Evolutionary conservation across 2,888 invertebrate genomes (phyloP).

Genomic region (Eupithecia pulchellata): DNA sequence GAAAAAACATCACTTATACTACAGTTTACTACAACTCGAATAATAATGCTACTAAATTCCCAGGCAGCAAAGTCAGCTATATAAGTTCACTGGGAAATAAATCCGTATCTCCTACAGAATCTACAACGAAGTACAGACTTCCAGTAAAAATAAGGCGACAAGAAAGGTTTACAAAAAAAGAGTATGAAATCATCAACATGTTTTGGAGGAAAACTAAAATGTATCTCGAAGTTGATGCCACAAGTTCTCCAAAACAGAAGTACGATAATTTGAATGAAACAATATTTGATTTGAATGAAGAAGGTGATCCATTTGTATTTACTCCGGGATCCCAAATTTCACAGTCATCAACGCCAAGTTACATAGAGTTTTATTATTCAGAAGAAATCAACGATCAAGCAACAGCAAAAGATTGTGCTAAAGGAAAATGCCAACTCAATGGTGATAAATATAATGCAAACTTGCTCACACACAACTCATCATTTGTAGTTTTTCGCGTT

Average conservation of each 20-base stretch:
- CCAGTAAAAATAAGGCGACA: slow-evolving; percentile 58
- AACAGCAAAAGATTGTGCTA: slow-evolving; percentile 41
- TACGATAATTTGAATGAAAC: slow-evolving; percentile 30
- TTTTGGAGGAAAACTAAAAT: slow-evolving; percentile 68
- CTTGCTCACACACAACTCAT: slow-evolving; percentile 32
- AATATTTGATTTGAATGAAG: slow-evolving; percentile 26
- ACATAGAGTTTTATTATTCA: slow-evolving; percentile 76
- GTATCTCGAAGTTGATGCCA: slow-evolving; percentile 52
- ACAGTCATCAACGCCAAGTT: slow-evolving; percentile 62
- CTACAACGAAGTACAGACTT: not conserved
- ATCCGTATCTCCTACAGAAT: not conserved
- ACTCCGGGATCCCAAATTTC: slow-evolving; percentile 25
- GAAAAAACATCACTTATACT: slow-evolving; percentile 8
- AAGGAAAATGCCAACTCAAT: slow-evolving; percentile 36
- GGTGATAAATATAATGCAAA: slow-evolving; percentile 29
- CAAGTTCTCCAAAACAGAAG: slow-evolving; percentile 10
- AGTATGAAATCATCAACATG: slow-evolving; percentile 70
- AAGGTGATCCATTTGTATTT: slow-evolving; percentile 32
- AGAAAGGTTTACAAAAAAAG: slow-evolving; percentile 62
- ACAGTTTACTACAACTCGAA: not conserved
- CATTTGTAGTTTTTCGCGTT: slow-evolving; percentile 41
- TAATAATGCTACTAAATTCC: not conserved
- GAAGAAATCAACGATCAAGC: slow-evolving; percentile 57
- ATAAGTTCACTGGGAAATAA: not conserved
- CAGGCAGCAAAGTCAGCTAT: not conserved